Evolutionary conservation across 2,797 vertebrate genomes (phyloP).

Genomic region (Pipistrellus kuhlii): DNA sequence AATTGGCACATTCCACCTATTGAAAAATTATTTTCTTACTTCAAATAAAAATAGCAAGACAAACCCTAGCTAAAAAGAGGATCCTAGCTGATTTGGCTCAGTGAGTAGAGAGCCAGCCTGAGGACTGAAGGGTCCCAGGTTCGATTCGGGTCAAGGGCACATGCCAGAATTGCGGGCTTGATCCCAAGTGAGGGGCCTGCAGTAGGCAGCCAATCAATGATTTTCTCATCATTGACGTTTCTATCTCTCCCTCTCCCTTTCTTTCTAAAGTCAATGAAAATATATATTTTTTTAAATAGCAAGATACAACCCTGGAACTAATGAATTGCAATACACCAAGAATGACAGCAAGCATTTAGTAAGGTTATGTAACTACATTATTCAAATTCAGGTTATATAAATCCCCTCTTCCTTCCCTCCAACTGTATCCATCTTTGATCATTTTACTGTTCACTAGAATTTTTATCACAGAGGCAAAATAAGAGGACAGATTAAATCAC

Average conservation of each 20-base stretch:
- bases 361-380: neutral
- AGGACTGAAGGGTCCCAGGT: too few relatives aligned
- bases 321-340: neutral
- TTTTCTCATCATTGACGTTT: neutral
- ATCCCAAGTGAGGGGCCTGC: too few relatives aligned
- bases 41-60: conserved; percentile 1
- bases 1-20: neutral
- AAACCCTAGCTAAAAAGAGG: too few relatives aligned
- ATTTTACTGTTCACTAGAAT: conserved; percentile 16
- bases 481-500: conserved; percentile 5
- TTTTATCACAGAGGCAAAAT: neutral
- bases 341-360: neutral
- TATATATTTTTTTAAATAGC: neutral
- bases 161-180: too few relatives aligned
- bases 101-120: too few relatives aligned
- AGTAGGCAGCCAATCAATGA: too few relatives aligned
- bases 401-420: neutral
- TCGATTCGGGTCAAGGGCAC: too few relatives aligned
- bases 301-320: conserved; percentile 30
- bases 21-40: conserved; percentile 17
- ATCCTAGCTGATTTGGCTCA: too few relatives aligned
- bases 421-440: neutral
- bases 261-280: neutral
- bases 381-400: neutral
- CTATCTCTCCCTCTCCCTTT: neutral